These are phyloP conservation scores for Hydrotaea cyrtoneurina DNA, from an alignment of 2,888 invertebrate species.

Conservation along the genomic window DNA sequence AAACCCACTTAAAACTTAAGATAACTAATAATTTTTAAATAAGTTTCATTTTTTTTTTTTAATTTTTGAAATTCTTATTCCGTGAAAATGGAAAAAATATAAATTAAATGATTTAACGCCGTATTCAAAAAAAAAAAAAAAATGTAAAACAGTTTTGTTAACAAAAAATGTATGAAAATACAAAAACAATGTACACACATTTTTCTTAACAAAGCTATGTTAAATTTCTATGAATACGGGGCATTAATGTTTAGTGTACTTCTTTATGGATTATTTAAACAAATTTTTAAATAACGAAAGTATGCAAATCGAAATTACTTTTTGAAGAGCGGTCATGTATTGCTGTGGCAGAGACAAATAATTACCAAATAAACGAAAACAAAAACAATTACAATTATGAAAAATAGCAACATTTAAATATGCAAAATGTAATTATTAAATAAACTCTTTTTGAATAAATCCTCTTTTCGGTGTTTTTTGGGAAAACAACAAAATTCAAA, in stretches of 20 bases:
- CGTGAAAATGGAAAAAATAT: background rate
- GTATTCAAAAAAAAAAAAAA: too few species aligned
- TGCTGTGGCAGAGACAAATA: slow-evolving; percentile 38
- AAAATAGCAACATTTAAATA: background rate
- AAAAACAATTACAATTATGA: too few species aligned
- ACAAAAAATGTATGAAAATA: too few species aligned
- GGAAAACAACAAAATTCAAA: slow-evolving; percentile 24
- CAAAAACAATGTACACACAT: too few species aligned
- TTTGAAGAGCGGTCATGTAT: background rate
- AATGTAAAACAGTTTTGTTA: too few species aligned
- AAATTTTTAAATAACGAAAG: background rate
- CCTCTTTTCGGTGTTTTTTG: slow-evolving; percentile 53
- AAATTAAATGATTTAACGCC: too few species aligned
- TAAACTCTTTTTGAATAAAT: background rate
- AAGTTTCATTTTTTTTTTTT: background rate
- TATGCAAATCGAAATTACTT: slow-evolving; percentile 11
- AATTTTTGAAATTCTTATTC: background rate
- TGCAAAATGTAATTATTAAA: slow-evolving; percentile 20
- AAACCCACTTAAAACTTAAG: background rate
- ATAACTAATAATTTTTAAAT: slow-evolving; percentile 11
- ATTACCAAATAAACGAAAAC: background rate
- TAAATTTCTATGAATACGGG: background rate
- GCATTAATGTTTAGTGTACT: background rate
- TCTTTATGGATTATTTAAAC: background rate
- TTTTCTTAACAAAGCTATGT: too few species aligned